Base-by-base conservation (phyloP, 1,140 invertebrate species). In the Lepidurus packardi region DNA sequence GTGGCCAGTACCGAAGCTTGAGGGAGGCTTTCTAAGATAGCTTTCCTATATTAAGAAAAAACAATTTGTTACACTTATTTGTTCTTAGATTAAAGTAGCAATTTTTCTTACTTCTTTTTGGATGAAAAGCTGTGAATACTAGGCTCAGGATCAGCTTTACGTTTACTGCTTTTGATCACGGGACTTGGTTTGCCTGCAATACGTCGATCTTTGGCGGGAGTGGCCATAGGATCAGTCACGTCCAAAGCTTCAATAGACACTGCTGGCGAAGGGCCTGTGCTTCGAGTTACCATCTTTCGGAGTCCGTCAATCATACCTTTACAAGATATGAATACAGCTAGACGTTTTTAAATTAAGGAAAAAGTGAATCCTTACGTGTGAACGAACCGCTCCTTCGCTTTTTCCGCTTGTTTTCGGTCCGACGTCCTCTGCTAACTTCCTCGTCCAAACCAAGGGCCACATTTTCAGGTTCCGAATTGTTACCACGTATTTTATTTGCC, bases 321-420 rank as follows among this genome's bases (percentile, higher is more conserved):
- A 83, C 85, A 83, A 82, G 79, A 81, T 77, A 25, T 80, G 80
- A 79, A 80, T 73, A 44, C 8, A 9, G 47, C 11, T 34, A 24
- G 74, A 34, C 73, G 8, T 5, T 41, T 77, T 21, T 44, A 73
- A 21, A 10, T 44, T 75, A 42, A 79, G 76, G 53, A 42, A n/a
- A 47, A 76, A 43, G 47, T 44, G 73, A 41, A 21, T 74, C 43
- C 86, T 87, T 88, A 93, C 92, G 89, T 86, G 92, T 93, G 80
- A 94, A 87, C 82, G 92, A 93, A 82, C 92, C 92, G 88, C 92
- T 94, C 81, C 92, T 87, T 82, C 91, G 86, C 84, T 92, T 91
- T 83, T 92, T 92, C 82, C 90, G 90, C 88, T 84, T 79, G 81
- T 82, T 83, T 83, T 75, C 81, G 82, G 76, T 80, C 83, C 74